These are phyloP conservation scores for Rhizoglyphus robini DNA, from an alignment of 1,140 invertebrate species.

Conservation along the genomic window DNA sequence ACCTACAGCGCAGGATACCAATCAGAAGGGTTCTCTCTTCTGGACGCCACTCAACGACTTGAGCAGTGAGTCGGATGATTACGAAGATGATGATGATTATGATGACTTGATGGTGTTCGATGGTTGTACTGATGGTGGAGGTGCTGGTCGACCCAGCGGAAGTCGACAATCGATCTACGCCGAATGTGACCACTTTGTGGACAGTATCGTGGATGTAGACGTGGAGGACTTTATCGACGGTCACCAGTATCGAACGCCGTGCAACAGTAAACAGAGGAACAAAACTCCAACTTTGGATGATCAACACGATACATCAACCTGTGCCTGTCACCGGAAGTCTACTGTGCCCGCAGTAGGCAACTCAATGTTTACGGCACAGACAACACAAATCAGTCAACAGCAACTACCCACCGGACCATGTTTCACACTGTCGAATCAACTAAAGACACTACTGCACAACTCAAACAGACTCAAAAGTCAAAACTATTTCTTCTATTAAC, in stretches of 20 bases:
- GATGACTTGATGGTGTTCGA: neutral
- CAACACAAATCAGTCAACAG: neutral
- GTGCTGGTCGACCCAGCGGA: neutral
- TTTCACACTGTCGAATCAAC: slow-evolving; percentile 16
- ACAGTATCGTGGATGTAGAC: neutral
- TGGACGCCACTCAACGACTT: slow-evolving; percentile 8
- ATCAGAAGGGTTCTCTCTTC: neutral
- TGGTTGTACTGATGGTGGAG: neutral
- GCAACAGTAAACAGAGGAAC: too few species aligned
- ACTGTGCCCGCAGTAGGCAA: neutral
- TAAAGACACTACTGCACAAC: slow-evolving; percentile 11
- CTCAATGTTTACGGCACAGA: neutral
- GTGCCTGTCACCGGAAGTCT: neutral
- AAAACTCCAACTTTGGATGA: too few species aligned
- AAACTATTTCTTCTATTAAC: slow-evolving; percentile 12
- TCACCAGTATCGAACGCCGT: neutral
- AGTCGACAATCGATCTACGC: neutral
- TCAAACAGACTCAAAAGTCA: slow-evolving; percentile 5
- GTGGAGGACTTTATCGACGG: slow-evolving; percentile 6
- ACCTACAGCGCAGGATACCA: neutral
- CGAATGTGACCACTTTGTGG: neutral
- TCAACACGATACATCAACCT: neutral
- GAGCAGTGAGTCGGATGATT: neutral
- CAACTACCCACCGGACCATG: neutral
- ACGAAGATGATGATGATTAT: neutral